phyloP scores from a whole-genome alignment of 2,113 vertebrate genomes.

The Emberiza fucata region DNA sequence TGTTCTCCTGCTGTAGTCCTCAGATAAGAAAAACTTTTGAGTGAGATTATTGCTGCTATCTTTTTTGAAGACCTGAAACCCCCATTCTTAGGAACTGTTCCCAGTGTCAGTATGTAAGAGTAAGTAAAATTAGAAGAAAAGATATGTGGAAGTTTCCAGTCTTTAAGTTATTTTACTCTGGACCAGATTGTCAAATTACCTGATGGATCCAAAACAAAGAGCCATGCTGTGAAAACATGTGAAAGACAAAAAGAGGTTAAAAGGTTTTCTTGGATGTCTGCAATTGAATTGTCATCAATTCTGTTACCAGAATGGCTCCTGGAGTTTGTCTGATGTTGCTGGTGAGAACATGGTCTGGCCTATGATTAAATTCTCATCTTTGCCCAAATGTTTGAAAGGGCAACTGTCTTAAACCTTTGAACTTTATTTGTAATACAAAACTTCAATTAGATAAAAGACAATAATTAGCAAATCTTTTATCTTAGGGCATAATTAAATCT shows the following conservation, averaged over 20 bases:
- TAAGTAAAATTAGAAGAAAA: neutral
- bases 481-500: constrained; percentile 96
- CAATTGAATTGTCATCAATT: constrained; percentile 37
- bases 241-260: constrained; percentile 54
- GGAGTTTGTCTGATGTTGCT: constrained; percentile 22
- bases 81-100: neutral
- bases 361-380: constrained; percentile 91
- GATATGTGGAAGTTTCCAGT: neutral
- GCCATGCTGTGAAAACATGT: constrained; percentile 1
- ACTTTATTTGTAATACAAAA: constrained; percentile 90
- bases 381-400: constrained; percentile 78
- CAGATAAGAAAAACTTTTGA: neutral
- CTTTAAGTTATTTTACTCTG: neutral
- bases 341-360: constrained; percentile 57
- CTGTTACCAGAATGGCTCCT: constrained; percentile 17
- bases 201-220: constrained; percentile 21
- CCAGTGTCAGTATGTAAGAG: neutral
- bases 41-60: neutral
- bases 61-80: neutral
- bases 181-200: neutral
- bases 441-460: constrained; percentile 97
- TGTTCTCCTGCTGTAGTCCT: neutral
- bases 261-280: constrained; percentile 34
- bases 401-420: constrained; percentile 90
- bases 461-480: constrained; percentile 99